Base-by-base conservation (phyloP, 2,797 vertebrate species). In the Myoxocephalus aenaeus region DNA sequence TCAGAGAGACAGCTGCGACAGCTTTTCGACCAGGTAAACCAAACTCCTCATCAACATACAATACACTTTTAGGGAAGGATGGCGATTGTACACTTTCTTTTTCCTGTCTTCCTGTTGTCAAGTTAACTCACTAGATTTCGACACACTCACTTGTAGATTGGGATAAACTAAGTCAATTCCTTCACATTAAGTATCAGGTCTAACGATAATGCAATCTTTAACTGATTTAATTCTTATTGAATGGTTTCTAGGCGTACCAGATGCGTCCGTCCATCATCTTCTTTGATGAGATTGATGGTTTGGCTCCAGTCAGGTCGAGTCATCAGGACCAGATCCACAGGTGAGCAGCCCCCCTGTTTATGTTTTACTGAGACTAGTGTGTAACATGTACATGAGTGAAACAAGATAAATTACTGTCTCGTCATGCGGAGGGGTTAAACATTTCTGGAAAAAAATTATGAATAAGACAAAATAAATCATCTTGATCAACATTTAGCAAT, bases 251-350 rank as follows among this genome's bases (percentile, higher is more conserved):
- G 98, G 98, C 98, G 12, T 98, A 97, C 91, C 96, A 99, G 92
- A 99, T 99, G 98, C 97, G 98, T 88, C 98, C 98, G 0, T 95
- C 98, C 50, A 99, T 99, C 80, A 99, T 99, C 73, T 99, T 99
- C 94, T 99, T 99, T 89, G 98, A 99, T 95, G 98, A 99, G 94
- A 98, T 99, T 79, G 98, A 99, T 94, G 98, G 98, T 63, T 95
- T 99, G 92, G 98, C 98, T 89, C 98, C 98, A 62, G 98, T 99
- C 80, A 96, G 98, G 78, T 99, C 98, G 65, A 99, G 98, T 80
- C 96, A 98, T 75, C 98, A 99, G 92, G 98, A 99, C 91, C 98
- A 99, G 92, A 99, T 99, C 90, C 98, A 99, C 94, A 99, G 98
- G 98, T 99, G 89, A 85, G 87, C 42, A 25, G 27, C 63, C 6